Base-by-base conservation (phyloP, 2,888 invertebrate species). In the Hypomecis atomaria region DNA sequence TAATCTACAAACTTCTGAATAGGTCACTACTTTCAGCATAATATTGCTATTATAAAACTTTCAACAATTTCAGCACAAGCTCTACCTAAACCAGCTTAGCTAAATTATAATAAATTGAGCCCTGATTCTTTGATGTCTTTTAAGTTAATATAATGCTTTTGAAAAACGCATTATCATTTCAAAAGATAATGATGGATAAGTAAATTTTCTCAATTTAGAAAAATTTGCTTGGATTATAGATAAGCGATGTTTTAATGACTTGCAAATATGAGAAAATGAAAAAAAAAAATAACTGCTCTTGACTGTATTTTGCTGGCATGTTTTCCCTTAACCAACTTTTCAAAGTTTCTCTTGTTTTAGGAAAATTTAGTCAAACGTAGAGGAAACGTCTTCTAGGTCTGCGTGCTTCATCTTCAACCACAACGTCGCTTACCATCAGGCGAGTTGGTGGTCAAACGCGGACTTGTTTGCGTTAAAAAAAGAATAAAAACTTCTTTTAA, bases 1-100 rank as follows among this genome's bases (percentile, higher is more conserved):
- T 61, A 49, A 61, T 55, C 61, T 49, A 52, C 36, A 43, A 57
- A 57, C 45, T 60, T 60, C 0, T 33, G 36, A 65, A 57, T 40
- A 60, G 49, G 43, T 54, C 58, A 54, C 58, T 48, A 54, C 54
- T 37, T 38, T 33, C 38, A 37, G 38, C 40, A 56, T 44, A 48
- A 53, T 48, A 53, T 58, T 63, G 45, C 40, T 33, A 43, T 11
- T 36, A 42, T 33, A 33, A 59, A 59, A 56, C 45, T 45, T 55
- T 13, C 11, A 2, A 44, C 9, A 54, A 34, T 54, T 47, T 45
- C 6, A 45, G 37, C 10, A 37, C 37, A 45, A 55, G 37, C 50
- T 13, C 37, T 43, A 37, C 11, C 11, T 43, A 10, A 52, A 40
- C 9, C 40, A 33, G 52, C 52, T 42, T 42, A 52, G 52, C 52